phyloP scores from a whole-genome alignment of 2,113 vertebrate species.

The Rhinolophus ferrumequinum region DNA sequence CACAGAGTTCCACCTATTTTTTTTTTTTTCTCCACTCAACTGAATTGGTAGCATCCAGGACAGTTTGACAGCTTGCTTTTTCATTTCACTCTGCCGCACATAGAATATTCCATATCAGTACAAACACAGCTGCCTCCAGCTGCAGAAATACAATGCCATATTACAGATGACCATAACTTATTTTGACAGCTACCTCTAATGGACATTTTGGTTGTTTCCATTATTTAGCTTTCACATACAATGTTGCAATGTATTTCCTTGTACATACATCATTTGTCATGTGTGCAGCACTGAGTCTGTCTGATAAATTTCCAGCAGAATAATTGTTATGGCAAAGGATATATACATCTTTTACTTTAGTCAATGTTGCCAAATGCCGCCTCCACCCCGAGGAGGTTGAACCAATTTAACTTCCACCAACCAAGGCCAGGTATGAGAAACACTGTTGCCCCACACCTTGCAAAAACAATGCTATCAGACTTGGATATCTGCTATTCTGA shows the following conservation, averaged over 20 bases:
- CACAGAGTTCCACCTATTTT: not conserved
- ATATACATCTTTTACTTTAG: not conserved
- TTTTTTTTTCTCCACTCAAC: not conserved
- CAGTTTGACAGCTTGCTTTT: not conserved
- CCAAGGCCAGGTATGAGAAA: accelerated
- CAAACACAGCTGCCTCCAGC: constrained; percentile 59
- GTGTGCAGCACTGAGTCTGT: not conserved
- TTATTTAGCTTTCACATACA: constrained; percentile 14
- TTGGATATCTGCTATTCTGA: not conserved
- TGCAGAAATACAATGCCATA: not conserved
- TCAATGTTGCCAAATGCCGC: not conserved
- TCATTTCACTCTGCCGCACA: not conserved
- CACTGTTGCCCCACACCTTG: not conserved
- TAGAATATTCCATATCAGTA: not conserved
- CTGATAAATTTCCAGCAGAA: not conserved
- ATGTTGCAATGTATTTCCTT: not conserved
- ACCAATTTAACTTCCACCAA: not conserved
- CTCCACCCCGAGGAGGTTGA: not conserved
- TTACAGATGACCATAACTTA: not conserved
- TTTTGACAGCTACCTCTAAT: constrained; percentile 22
- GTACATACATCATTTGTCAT: not conserved
- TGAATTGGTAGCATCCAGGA: not conserved
- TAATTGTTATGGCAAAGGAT: constrained; percentile 1
- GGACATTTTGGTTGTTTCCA: not conserved
- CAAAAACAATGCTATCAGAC: not conserved